Evolutionary conservation across 2,797 vertebrate genomes (phyloP), one percentile per base, ranked within the genome.

Genomic region (Taeniopygia guttata): DNA sequence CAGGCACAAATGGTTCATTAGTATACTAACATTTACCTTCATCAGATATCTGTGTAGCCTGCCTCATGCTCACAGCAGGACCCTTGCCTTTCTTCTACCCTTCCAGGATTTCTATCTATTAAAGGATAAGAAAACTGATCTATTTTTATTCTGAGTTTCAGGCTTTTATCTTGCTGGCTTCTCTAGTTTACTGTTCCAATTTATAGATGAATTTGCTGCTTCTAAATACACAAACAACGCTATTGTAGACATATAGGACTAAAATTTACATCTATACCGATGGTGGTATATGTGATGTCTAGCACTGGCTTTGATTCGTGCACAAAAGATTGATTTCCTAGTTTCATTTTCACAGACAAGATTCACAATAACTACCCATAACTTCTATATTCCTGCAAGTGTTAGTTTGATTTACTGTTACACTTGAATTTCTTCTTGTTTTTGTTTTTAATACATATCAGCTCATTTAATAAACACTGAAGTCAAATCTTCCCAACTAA

Each of bases 1-100:
- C 72, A 92, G 95, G 95, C 94, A 90, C 67, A 97, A 97, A 97
- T 81, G 64, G 86, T 93, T 97, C 96, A 95, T 97, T 97, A 97
- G 92, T 90, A 94, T 96, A 96, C 86, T 66, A 95, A 76, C 94
- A 93, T 96, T 96, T 97, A 97, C 96, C 94, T 97, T 96, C 89
- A 89, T 93, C 96, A 95, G 58, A 48, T 91, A 91, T 90, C 84
- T 85, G 59, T 43, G 72, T 72, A 92, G 90, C 84, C 88, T 97
- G 96, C 89, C 93, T 96, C 88, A 60, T 68, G 77, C 72, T 95
- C 96, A 96, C 96, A 97, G 96, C 96, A 94, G 96, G 97, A 69
- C 70, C 46, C 67, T 91, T 92, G 75, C 84, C 87, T 96, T 96
- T 96, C 79, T 97, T 91, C 94, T 92, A 90, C 48, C 89, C 96